A percentile compares a stretch with the other conserved stretches of the same genome.
These are phyloP conservation scores for Torymus texanus DNA, from an alignment of 2,888 invertebrate genomes.

Conservation along the genomic window DNA sequence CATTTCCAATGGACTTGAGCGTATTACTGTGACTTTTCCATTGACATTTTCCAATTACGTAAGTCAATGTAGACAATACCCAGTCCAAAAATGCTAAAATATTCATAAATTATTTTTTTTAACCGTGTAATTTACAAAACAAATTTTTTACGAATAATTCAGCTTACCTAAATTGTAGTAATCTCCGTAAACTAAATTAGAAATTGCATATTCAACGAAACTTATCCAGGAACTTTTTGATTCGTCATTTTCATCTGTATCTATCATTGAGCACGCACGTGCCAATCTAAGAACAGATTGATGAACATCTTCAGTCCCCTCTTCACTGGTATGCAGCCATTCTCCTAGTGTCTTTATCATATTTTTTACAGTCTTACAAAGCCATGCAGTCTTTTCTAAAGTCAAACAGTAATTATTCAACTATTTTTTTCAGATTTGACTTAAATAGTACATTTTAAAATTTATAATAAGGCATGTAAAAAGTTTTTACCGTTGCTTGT, in stretches of 20 bases:
- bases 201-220: constrained; percentile 75
- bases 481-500: constrained; percentile 61
- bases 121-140: constrained; percentile 10
- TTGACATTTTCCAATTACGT: constrained; percentile 75
- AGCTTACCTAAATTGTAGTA: constrained; percentile 77
- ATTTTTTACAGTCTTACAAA: constrained; percentile 66
- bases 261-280: constrained; percentile 65
- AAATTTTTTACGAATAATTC: constrained; percentile 50
- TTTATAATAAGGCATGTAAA: background rate
- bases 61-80: constrained; percentile 76
- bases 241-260: constrained; percentile 57
- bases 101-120: no score
- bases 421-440: no score
- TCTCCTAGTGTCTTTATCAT: constrained; percentile 68
- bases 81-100: constrained; percentile 77
- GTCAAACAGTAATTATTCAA: background rate
- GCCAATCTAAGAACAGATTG: constrained; percentile 69
- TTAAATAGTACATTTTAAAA: no score
- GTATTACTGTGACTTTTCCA: constrained; percentile 74
- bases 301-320: constrained; percentile 68
- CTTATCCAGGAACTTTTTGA: constrained; percentile 72
- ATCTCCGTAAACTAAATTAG: constrained; percentile 76
- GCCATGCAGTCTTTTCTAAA: constrained; percentile 62
- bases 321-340: constrained; percentile 65
- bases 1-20: constrained; percentile 73